These are phyloP conservation scores for Neelides sp. DNA, from an alignment of 1,140 invertebrate genomes.

Conservation along the genomic window DNA sequence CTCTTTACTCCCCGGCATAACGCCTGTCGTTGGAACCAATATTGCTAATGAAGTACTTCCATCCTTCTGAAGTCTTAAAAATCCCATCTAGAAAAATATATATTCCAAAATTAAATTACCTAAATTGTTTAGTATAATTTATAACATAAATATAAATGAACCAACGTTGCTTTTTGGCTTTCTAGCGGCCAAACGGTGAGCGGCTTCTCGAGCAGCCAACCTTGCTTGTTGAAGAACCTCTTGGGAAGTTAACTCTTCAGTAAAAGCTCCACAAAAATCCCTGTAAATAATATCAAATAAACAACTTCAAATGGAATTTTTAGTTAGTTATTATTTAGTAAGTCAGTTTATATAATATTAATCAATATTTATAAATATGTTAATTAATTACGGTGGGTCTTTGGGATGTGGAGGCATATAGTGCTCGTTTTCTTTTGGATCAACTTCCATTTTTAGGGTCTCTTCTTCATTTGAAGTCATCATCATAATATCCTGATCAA, in stretches of 20 bases:
- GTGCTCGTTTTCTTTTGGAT: slow-evolving; percentile 28
- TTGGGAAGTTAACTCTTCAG: slow-evolving; percentile 63
- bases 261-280: slow-evolving; percentile 61
- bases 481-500: slow-evolving; percentile 35
- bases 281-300: slow-evolving; percentile 29
- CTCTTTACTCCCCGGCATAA: slow-evolving; percentile 54
- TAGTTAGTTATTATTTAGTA: neutral
- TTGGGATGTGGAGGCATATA: slow-evolving; percentile 30
- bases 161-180: slow-evolving; percentile 40
- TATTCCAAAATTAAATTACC: slow-evolving; percentile 14
- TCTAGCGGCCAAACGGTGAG: slow-evolving; percentile 48
- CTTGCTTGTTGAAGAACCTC: slow-evolving; percentile 62
- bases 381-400: slow-evolving; percentile 28
- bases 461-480: slow-evolving; percentile 43
- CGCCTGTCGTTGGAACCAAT: slow-evolving; percentile 62
- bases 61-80: slow-evolving; percentile 62
- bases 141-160: neutral
- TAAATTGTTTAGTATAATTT: neutral
- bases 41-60: slow-evolving; percentile 79
- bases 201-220: slow-evolving; percentile 50
- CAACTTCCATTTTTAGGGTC: slow-evolving; percentile 32
- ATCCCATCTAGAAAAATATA: slow-evolving; percentile 51
- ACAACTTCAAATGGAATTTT: neutral
- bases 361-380: neutral
- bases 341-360: slow-evolving; percentile 4